These are phyloP conservation scores for Caretta caretta DNA, from an alignment of 2,113 vertebrate genomes.

Conservation along the genomic window DNA sequence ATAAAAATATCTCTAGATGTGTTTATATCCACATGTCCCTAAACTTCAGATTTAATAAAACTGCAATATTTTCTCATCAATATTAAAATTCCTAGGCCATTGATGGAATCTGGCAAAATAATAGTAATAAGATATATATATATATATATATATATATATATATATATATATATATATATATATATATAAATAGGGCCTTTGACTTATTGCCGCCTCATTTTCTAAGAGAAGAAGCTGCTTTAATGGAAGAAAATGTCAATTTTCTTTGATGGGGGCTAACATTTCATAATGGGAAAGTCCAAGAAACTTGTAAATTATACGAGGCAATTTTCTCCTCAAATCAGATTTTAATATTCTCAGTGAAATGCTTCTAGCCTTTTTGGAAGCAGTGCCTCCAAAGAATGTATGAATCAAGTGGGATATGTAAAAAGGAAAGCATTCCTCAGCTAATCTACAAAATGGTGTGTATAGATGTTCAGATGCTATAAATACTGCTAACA, in stretches of 20 bases:
- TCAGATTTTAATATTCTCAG: background rate
- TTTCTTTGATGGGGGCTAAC: background rate
- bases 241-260: background rate
- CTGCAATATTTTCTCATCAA: background rate
- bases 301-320: background rate
- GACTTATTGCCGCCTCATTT: background rate
- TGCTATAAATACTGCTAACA: background rate
- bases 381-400: conserved; percentile 4
- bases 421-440: background rate
- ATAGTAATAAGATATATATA: background rate
- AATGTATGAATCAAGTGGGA: background rate
- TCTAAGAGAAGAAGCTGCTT: background rate
- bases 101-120: background rate
- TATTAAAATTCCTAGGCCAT: background rate
- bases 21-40: background rate
- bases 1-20: background rate
- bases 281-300: background rate
- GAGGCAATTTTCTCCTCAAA: background rate
- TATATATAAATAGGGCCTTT: background rate
- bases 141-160: background rate
- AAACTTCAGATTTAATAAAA: background rate
- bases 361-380: conserved; percentile 5
- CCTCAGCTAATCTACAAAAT: conserved; percentile 14
- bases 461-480: background rate
- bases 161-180: background rate